phyloP scores from a whole-genome alignment of 2,888 invertebrate species.

The Drosophila paranaensis region DNA sequence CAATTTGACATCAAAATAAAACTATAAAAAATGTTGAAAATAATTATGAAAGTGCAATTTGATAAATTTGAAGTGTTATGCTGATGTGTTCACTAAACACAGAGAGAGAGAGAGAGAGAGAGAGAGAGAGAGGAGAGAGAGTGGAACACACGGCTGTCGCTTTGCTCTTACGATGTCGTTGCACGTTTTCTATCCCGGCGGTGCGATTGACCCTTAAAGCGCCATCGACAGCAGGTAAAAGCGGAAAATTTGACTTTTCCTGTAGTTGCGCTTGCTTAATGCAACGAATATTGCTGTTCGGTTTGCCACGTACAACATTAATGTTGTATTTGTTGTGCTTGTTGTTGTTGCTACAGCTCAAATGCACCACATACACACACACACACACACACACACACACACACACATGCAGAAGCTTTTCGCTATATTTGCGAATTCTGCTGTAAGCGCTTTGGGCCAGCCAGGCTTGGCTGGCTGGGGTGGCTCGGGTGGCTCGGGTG shows the following conservation, averaged over 20 bases:
- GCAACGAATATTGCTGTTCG: slow-evolving; percentile 39
- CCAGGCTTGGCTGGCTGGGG: not conserved
- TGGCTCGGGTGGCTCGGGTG: not conserved
- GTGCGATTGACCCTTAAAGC: slow-evolving; percentile 42
- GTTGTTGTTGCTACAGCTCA: slow-evolving; percentile 20
- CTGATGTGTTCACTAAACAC: not conserved
- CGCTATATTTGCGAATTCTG: slow-evolving; percentile 8
- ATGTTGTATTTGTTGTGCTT: slow-evolving; percentile 4
- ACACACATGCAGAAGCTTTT: slow-evolving; percentile 5
- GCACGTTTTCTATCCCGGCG: slow-evolving; percentile 23
- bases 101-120: too few relatives aligned
- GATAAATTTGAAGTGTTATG: not conserved
- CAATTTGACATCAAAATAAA: not conserved
- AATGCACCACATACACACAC: slow-evolving; percentile 34
- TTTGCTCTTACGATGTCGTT: not conserved
- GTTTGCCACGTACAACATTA: slow-evolving; percentile 61
- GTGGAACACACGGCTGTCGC: not conserved
- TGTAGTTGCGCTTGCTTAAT: slow-evolving; percentile 34
- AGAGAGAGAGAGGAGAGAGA: too few relatives aligned
- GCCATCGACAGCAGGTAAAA: slow-evolving; percentile 36
- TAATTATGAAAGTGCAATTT: slow-evolving; percentile 7
- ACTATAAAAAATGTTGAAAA: not conserved
- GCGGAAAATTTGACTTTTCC: slow-evolving; percentile 54
- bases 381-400: slow-evolving; percentile 12
- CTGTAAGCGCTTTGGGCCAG: not conserved